Evolutionary conservation across 2,888 invertebrate genomes (phyloP).

Genomic region (Ophioninae sp.): DNA sequence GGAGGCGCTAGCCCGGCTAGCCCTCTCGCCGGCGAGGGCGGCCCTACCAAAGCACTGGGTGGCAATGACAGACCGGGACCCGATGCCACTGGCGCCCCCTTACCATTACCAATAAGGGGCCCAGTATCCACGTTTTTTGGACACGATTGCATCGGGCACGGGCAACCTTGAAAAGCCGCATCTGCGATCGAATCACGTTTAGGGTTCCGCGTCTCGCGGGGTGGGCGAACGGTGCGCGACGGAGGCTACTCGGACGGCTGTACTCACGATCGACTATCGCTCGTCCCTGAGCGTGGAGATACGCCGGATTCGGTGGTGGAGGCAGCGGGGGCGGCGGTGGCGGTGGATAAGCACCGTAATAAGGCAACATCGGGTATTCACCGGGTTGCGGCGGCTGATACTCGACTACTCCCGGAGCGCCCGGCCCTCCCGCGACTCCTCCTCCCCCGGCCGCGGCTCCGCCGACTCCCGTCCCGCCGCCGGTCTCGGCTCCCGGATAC

Average conservation of each 20-base stretch:
- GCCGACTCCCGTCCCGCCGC: slow-evolving; percentile 79
- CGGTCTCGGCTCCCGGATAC: slow-evolving; percentile 78
- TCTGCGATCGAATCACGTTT: slow-evolving; percentile 72
- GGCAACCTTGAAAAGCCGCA: slow-evolving; percentile 87
- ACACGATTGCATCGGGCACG: slow-evolving; percentile 96
- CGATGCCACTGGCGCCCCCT: slow-evolving; percentile 83
- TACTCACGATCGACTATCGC: slow-evolving; percentile 79
- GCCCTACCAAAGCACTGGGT: slow-evolving; percentile 81
- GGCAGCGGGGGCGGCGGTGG: slow-evolving; percentile 82
- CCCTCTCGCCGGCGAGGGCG: slow-evolving; percentile 83
- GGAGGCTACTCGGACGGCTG: not conserved
- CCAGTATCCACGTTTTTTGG: slow-evolving; percentile 99
- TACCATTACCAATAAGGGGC: slow-evolving; percentile 98
- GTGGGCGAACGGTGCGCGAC: no score
- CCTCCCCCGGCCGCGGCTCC: slow-evolving; percentile 81
- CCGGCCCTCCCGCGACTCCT: slow-evolving; percentile 79
- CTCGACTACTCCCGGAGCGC: slow-evolving; percentile 80
- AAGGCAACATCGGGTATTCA: slow-evolving; percentile 83
- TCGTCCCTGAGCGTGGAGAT: slow-evolving; percentile 79
- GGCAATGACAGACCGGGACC: slow-evolving; percentile 82
- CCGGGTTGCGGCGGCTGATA: slow-evolving; percentile 81
- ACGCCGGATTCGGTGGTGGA: slow-evolving; percentile 83
- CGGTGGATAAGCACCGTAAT: slow-evolving; percentile 81
- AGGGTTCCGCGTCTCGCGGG: no score
- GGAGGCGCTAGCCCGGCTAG: slow-evolving; percentile 80